Evolutionary conservation across 2,888 invertebrate species (phyloP), one percentile per base, ranked within the genome.

Genomic region (Sesia bembeciformis): DNA sequence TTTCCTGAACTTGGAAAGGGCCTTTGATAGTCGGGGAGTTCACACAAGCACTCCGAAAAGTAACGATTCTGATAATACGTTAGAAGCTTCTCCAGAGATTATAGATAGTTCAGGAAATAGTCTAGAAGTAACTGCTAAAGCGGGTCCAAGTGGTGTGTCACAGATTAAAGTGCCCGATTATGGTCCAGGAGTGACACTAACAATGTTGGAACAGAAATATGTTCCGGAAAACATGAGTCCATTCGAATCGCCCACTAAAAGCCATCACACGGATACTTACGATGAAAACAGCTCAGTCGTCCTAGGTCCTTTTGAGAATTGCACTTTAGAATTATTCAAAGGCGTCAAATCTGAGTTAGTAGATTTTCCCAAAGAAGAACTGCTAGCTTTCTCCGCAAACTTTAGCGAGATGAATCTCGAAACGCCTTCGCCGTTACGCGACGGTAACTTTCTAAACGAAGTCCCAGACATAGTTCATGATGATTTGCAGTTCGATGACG

Each of bases 251-350:
- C 87, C 87, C 0, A 82, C 87, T 3, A 86, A 84, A 70, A 86
- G 84, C 56, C 84, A 80, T 57, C 89, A 76, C 53, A 90, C 78
- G 4, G 89, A 89, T 52, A 89, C 89, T 0, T 87, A 81, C 58
- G 84, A 88, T 52, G 87, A 87, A 66, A 84, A 90, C 66, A 87
- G 89, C 56, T 89, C 89, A n/a, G 91, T 92, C 4, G 91, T 92
- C 6, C 63, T 92, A 46, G 92, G 92, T 2, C 90, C 92, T 0
- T 91, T 91, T 62, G 91, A 91, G 60, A 91, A 91, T 63, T 91
- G 88, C 62, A 81, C 90, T 0, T 69, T 90, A 43, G 91, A 91
- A 57, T 73, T 86, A 42, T 90, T 84, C 65, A 90, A 87, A 64
- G 88, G 85, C 1, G 65, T 84, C 0, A 91, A 91, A 72, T 82